Percentiles rank a stretch among this genome's conserved stretches.
Evolutionary conservation across 2,888 invertebrate species (phyloP).

Genomic region (Junonia oenone): DNA sequence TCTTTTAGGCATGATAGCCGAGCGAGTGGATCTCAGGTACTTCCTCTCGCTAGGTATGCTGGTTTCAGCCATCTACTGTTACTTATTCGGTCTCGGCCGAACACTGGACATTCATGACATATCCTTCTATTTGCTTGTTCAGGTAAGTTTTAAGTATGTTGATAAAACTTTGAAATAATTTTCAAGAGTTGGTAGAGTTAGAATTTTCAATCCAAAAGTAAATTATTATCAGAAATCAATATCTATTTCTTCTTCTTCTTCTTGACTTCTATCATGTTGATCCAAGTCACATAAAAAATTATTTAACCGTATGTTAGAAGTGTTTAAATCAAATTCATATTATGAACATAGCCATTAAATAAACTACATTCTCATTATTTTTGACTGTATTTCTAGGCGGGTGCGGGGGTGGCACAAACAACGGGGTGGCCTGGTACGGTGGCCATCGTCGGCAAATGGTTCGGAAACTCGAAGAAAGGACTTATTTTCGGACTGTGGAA

Average conservation of each 20-base stretch:
- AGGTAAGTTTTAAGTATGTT: too few species aligned
- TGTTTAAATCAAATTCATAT: too few species aligned
- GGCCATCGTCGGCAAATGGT: constrained; percentile 96
- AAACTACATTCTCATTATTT: too few species aligned
- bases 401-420: constrained; percentile 93
- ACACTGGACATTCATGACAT: constrained; percentile 89
- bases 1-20: constrained; percentile 92
- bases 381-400: constrained; percentile 77
- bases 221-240: too few species aligned
- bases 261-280: too few species aligned
- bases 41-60: constrained; percentile 96
- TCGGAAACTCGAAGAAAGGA: constrained; percentile 93
- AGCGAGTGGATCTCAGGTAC: constrained; percentile 93
- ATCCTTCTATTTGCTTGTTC: constrained; percentile 89
- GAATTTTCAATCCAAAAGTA: too few species aligned
- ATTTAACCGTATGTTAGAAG: too few species aligned
- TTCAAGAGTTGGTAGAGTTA: too few species aligned
- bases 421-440: constrained; percentile 99
- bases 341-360: too few species aligned
- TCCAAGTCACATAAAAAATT: too few species aligned
- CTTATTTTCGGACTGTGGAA: constrained; percentile 98
- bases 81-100: constrained; percentile 92
- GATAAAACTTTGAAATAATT: too few species aligned
- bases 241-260: too few species aligned
- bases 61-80: constrained; percentile 90